Evolutionary conservation across 35 echinoderm and acorn worm species (phyloP), one percentile per base, ranked within the genome.

Genomic region (Lytechinus pictus): DNA sequence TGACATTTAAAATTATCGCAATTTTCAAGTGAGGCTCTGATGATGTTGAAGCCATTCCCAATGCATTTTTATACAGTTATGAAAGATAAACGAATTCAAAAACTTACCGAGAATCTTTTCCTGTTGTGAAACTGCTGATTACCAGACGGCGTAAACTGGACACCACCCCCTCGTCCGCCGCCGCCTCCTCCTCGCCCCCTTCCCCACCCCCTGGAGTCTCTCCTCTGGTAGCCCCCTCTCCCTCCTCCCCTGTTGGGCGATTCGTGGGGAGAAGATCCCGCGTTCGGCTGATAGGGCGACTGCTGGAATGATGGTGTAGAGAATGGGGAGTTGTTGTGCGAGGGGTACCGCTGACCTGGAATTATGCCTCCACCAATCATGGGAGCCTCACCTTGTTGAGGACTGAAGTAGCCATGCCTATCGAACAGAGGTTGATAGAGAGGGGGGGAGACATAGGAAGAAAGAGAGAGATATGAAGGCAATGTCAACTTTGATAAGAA

Each of bases 131-230:
- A 90, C 87, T 90, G 86, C 27, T 89, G 95, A 91, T 91, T 24
- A 57, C 89, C 89, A 0, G 95, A 61, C 61, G 87, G 52, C 27
- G 95, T 55, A 54, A 57, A 91, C 53, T 89, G 95, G 14, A 86
- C 19, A 28, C 93, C 29, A 0, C 56, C 27, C 14, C 56, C 71
- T 6, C 93, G 28, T 28, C 71, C 54, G 11, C 95, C 88, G 9
- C 94, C 94, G 11, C 94, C 33, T 86, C 55, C 94, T 27, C 95
- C 87, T 57, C 95, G 54, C 57, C 92, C 92, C 55, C 92, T 93
- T 0, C 87, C 87, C 86, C 61, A 13, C 21, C 95, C 95, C 87
- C 95, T 90, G 87, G 53, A 57, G 52, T 95, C 53, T n/a, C 87
- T 55, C 27, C 89, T 27, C 55, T 55, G 53, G 27, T 90, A 55